Base-by-base conservation (phyloP, 2,888 invertebrate species). In the Anoplius nigerrimus region DNA sequence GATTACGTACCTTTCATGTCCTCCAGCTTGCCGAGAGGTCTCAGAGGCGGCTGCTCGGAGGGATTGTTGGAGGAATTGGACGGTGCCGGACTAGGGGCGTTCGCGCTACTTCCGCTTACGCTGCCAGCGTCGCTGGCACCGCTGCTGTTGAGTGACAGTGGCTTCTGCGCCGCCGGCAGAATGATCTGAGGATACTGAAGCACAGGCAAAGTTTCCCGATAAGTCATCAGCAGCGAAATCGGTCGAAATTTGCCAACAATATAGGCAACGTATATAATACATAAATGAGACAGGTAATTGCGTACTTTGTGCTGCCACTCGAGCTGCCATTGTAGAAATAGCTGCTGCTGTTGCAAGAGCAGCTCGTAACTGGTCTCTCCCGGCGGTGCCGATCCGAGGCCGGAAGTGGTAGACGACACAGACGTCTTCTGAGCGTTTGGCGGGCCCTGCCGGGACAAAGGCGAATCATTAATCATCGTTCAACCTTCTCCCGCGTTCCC, bases 331-430 rank as follows among this genome's bases (percentile, higher is more conserved):
- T 97, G 96, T 62, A 98, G 92, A 70, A 98, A 93, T 80, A 98
- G 90, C 87, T 98, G 98, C 87, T 98, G 98, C 86, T 98, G 98
- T 85, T 98, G 96, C 72, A 98, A 91, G 62, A 98, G 92, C 78
- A 98, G 90, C 88, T 98, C 97, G 89, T 98, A 98, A 8, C 96
- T 95, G 6, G 96, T 96, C 89, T 97, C 97, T 22, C 90, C 90
- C 60, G 90, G 83, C 76, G 91, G 85, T 45, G 88, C 80, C 78
- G 81, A 75, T 43, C 82, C 83, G 66, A 86, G 81, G 60, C 84
- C 82, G 71, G 86, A 84, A 71, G 87, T 88, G 13, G 91, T 91
- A 13, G 92, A 91, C 20, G 92, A 91, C 56, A 88, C 88, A 3
- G 92, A 90, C 59, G 92, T 92, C 86, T 95, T 96, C 81, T 95